phyloP scores from a whole-genome alignment of 2,797 vertebrate species.

The Anabacerthia variegaticeps region DNA sequence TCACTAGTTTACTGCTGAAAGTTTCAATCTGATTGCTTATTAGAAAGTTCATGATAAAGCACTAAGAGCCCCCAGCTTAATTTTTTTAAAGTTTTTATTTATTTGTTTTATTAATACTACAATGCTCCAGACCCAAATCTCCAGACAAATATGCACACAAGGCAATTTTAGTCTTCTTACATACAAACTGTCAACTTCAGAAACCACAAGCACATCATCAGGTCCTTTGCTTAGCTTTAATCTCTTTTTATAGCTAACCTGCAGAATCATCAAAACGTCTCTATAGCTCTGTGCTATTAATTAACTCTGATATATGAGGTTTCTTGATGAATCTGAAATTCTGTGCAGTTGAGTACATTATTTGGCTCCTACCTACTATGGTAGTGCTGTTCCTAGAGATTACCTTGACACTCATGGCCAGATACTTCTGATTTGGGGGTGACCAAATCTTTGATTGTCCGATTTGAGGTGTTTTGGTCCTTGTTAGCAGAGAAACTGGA shows the following conservation, averaged over 20 bases:
- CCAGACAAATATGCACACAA: neutral
- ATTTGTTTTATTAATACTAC: neutral
- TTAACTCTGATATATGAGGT: neutral
- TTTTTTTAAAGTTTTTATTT: neutral
- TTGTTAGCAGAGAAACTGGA: neutral
- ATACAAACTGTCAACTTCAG: neutral
- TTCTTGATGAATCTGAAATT: neutral
- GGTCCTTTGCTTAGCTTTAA: neutral
- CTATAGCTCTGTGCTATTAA: neutral
- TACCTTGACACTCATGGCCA: neutral
- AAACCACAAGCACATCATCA: neutral
- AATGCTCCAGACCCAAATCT: neutral
- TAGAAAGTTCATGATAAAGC: neutral
- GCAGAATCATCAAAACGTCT: neutral
- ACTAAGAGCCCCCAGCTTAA: neutral
- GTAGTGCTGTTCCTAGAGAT: neutral
- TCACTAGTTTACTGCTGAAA: neutral
- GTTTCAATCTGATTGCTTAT: neutral
- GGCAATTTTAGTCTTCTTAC: neutral
- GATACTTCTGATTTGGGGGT: neutral
- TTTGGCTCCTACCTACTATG: neutral
- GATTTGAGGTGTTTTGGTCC: neutral
- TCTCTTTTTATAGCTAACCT: slow-evolving; percentile 8
- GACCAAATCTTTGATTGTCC: neutral
- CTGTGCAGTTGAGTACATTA: neutral